Base-by-base conservation (phyloP, 2,797 vertebrate species). In the Chloroceryle inda region DNA sequence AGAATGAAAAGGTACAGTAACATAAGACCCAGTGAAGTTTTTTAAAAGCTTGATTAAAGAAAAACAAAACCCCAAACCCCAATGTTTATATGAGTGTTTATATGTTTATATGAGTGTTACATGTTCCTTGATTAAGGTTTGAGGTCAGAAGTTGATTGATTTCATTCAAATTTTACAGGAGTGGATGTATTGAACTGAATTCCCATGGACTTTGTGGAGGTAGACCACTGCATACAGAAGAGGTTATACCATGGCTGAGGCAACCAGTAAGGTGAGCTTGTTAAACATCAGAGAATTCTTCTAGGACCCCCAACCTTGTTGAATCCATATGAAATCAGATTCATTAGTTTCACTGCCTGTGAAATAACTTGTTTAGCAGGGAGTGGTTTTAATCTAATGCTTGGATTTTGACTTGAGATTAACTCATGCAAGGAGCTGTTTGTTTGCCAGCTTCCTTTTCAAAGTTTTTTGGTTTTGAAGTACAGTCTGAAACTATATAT, bases 301-400 rank as follows among this genome's bases (percentile, higher is more conserved):
- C 8, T 2, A 91, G 92, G 95, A 92, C 89, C 94, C 79, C 53
- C 72, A 94, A 0, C 68, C 45, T 94, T 86, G 85, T 33, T 89
- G 79, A 95, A 93, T 93, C 62, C 45, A 29, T 91, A 75, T 38
- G 76, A 95, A 95, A 84, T 37, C 21, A 68, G 50, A 31, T 95
- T 92, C 82, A 88, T 90, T 89, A 91, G 64, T 83, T 95, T 89
- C 52, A 83, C 35, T 93, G 91, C 58, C 72, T 88, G 82, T 89
- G 93, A 95, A 95, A 81, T 91, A 97, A 94, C 85, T 96, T 92
- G 92, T 95, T 95, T 94, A 88, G 73, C 89, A 81, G 69, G 93
- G 88, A 95, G 13, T 91, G 87, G 83, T 97, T 95, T 95, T 94
- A 95, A 88, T 93, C 78, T 95, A 67, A 80, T 50, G 94, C 82